These are phyloP conservation scores for Perizoma affinitatum DNA, from an alignment of 2,888 invertebrate species.

Conservation along the genomic window DNA sequence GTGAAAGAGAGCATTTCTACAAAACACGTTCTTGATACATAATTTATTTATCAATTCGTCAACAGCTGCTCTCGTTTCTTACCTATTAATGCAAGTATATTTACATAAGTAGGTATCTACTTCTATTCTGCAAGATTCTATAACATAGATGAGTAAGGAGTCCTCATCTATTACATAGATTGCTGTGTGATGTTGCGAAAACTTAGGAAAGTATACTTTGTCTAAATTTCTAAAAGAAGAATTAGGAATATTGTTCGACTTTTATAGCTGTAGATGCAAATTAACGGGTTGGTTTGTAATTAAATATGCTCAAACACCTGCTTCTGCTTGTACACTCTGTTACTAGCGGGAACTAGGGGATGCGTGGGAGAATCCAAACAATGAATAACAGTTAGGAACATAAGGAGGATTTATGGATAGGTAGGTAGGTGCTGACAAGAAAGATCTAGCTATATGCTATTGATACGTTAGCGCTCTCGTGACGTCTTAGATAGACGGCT, in stretches of 20 bases:
- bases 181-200: too few species aligned
- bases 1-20: constrained; percentile 31
- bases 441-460: constrained; percentile 10
- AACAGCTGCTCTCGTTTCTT: too few species aligned
- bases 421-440: constrained; percentile 2
- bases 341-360: constrained; percentile 34
- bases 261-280: background rate
- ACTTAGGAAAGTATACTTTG: too few species aligned
- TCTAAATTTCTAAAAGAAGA: too few species aligned
- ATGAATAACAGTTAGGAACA: constrained; percentile 35
- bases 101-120: too few species aligned
- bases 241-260: too few species aligned
- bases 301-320: constrained; percentile 39
- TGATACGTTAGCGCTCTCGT: background rate
- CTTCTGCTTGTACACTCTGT: constrained; percentile 29
- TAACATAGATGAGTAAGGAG: too few species aligned
- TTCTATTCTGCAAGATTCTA: too few species aligned
- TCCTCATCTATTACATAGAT: too few species aligned
- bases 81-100: too few species aligned
- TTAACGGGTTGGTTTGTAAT: constrained; percentile 48
- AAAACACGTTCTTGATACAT: constrained; percentile 27
- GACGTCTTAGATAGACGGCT: background rate
- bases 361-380: constrained; percentile 39
- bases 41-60: constrained; percentile 13
- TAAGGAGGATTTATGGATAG: constrained; percentile 23